These are phyloP conservation scores for Oreochromis niloticus DNA, from an alignment of 2,113 vertebrate genomes.

Conservation along the genomic window DNA sequence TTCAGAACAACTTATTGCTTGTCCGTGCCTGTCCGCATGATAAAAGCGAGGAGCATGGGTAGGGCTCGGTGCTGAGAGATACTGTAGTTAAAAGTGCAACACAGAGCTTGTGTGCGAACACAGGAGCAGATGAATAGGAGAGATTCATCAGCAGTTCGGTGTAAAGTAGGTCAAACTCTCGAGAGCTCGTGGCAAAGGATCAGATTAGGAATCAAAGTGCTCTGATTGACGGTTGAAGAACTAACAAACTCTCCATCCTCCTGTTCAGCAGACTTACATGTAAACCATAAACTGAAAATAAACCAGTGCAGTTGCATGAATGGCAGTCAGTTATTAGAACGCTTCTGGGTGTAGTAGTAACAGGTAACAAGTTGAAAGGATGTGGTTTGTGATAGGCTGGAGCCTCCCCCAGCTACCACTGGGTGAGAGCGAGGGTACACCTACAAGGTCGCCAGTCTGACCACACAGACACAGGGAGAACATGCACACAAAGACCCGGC, in stretches of 20 bases:
- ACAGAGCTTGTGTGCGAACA: conserved; percentile 2
- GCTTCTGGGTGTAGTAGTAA: not conserved
- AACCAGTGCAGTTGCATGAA: not conserved
- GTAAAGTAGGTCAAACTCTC: conserved; percentile 58
- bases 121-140: conserved; percentile 13
- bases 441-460: not conserved
- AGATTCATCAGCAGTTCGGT: conserved; percentile 33
- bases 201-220: conserved; percentile 26
- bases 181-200: conserved; percentile 14
- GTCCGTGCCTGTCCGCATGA: conserved; percentile 68
- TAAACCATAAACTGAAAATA: not conserved
- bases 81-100: conserved; percentile 25
- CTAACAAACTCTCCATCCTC: not conserved
- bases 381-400: not conserved
- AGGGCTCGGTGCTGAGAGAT: not conserved
- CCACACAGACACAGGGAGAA: not conserved
- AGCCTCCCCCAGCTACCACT: not conserved
- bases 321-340: not conserved
- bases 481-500: not conserved
- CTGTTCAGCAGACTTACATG: not conserved
- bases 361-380: not conserved
- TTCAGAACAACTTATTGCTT: conserved; percentile 72
- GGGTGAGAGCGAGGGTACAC: not conserved
- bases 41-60: conserved; percentile 29
- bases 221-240: conserved; percentile 45